Base-by-base conservation (phyloP, 2,113 vertebrate genomes). In the Elgaria multicarinata region DNA sequence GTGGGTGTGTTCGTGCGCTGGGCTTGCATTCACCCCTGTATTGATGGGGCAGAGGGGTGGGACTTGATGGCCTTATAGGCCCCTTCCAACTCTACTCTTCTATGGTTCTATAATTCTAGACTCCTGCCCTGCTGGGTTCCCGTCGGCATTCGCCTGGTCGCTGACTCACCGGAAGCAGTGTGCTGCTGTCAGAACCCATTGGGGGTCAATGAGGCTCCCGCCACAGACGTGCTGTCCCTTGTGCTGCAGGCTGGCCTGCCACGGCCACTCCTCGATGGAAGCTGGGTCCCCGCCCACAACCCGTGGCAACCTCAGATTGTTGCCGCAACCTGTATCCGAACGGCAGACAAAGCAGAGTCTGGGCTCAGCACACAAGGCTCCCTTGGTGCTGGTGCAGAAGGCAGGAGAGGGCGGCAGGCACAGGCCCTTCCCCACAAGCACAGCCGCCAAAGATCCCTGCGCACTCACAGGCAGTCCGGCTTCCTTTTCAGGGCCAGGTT, bases 171-270 rank as follows among this genome's bases (percentile, higher is more conserved):
- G 93, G 89, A 99, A 98, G 94, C 98, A 98, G 95, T 98, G 98
- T 0, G 98, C 98, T 0, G 98, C 98, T 0, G 97, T 97, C 91
- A 98, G 94, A 1, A 98, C 96, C 97, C 98, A 98, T 12, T 76
- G 55, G 0, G 96, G 94, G 8, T 96, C 97, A 87, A 99, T 94
- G 93, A 99, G 95, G n/a, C 98, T 97, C 4, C 98, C 98, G 1
- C 98, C 99, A 6, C 99, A 99, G 71, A 97, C 88, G 79, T 99
- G 99, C 9, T 97, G 96, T 1, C 92, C 97, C 24, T 93, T 85
- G 89, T 97, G 97, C 95, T 97, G 98, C 94, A 99, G 36, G 90
- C 98, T 99, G 88, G 98, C 98, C 96, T 99, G 98, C 98, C 98
- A 99, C 0, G 99, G 98, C 97, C 98, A 99, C 0, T 97, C 78